Base-by-base conservation (phyloP, 1,140 invertebrate genomes). In the Trichonephila clavipes region DNA sequence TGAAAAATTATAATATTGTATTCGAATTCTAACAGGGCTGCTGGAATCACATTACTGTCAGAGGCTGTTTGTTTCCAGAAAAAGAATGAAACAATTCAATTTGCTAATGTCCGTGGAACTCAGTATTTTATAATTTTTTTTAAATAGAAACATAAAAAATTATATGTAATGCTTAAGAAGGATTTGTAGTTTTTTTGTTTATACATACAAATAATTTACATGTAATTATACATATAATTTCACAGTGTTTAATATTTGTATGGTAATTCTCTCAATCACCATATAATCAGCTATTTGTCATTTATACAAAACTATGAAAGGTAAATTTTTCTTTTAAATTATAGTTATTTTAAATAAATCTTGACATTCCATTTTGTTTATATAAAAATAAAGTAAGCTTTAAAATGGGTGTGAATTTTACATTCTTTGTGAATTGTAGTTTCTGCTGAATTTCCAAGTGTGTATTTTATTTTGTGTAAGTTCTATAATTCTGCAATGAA, bases 11-110 rank as follows among this genome's bases (percentile, higher is more conserved):
- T 61, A 16, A 24, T 81, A 64, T 77, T 66, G 12, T 12, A 51
- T 82, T 51, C 83, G 58, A 6, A 44, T 51, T 69, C 8, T 34
- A 61, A 59, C 58, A 92, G 90, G 90, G 90, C 16, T 85, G 81
- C 40, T 92, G 90, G 90, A 85, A 61, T 44, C 72, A 85, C 51
- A 58, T 92, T 58, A 85, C 90, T 19, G 44, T 92, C 1, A 40
- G 90, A 66, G 90, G 90, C 16, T 82, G 81, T 24, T 16, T 85
- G 5, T 85, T 24, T 64, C 69, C 51, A 40, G 89, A 90, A 62
- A 62, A 81, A 24, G 16, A 88, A 14, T 87, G 62, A 24, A 66
- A 72, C 19, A 81, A 81, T 72, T 40, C n/a, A 10, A 1, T n/a
- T 51, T 69, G 18, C n/a, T 0, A 40, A 66, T 7, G 19, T 88